A percentile compares a stretch with the other conserved stretches of the same genome.
phyloP scores from a whole-genome alignment of 1,140 invertebrate species.

The Anastrepha obliqua region DNA sequence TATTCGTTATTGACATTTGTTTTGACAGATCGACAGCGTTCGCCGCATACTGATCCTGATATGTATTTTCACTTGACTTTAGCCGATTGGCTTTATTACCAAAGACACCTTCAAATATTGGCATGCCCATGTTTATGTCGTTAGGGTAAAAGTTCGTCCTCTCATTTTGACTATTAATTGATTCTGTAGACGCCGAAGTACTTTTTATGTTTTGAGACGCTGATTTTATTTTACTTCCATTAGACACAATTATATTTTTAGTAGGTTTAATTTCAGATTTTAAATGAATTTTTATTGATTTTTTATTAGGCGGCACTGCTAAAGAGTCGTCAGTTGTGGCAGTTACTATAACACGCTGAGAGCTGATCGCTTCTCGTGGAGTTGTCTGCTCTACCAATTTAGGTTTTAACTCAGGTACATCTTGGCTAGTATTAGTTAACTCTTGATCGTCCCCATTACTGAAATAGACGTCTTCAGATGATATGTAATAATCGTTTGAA shows the following conservation, averaged over 20 bases:
- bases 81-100: slow-evolving; percentile 73
- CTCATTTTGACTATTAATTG: slow-evolving; percentile 17
- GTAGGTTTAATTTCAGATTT: neutral
- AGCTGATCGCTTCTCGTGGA: neutral
- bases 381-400: slow-evolving; percentile 44
- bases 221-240: slow-evolving; percentile 3
- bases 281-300: slow-evolving; percentile 30
- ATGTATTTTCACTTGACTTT: slow-evolving; percentile 65
- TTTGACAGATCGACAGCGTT: slow-evolving; percentile 41
- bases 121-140: slow-evolving; percentile 67
- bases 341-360: slow-evolving; percentile 15
- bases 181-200: slow-evolving; percentile 33
- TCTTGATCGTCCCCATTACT: slow-evolving; percentile 60
- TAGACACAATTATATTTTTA: neutral
- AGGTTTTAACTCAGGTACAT: slow-evolving; percentile 65
- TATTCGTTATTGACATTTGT: slow-evolving; percentile 29
- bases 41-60: slow-evolving; percentile 61
- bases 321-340: slow-evolving; percentile 11
- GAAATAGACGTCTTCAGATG: slow-evolving; percentile 70
- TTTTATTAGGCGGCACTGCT: neutral
- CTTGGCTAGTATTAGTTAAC: slow-evolving; percentile 51
- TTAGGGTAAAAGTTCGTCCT: neutral
- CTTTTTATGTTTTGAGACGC: slow-evolving; percentile 10
- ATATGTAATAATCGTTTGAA: slow-evolving; percentile 74
- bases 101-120: slow-evolving; percentile 71